Conservation (phyloP, 2,797 vertebrate species). For the Mallotus villosus region DNA sequence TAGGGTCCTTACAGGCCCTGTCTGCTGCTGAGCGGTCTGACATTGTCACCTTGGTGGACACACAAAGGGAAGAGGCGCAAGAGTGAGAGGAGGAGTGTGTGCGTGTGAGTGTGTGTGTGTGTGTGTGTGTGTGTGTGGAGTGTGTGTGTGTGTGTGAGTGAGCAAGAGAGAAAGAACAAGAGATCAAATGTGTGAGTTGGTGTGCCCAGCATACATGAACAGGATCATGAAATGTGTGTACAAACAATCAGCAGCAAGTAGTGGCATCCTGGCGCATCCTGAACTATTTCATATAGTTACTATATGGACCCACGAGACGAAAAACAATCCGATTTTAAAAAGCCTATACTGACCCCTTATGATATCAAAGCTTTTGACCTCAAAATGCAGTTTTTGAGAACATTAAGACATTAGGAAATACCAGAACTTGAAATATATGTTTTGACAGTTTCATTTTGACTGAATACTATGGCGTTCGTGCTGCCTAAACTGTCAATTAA, state of each 20-base stretch:
- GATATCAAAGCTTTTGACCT: too few relatives aligned
- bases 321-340: too few relatives aligned
- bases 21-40: conserved; percentile 94
- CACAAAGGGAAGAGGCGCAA: conserved; percentile 11
- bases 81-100: background rate
- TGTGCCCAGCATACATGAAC: too few relatives aligned
- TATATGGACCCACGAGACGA: too few relatives aligned
- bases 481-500: conserved; percentile 43
- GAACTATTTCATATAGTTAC: too few relatives aligned
- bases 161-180: too few relatives aligned
- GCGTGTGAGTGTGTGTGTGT: background rate
- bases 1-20: conserved; percentile 96
- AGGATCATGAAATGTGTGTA: too few relatives aligned
- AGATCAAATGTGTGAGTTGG: too few relatives aligned
- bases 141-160: background rate
- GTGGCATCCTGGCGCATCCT: too few relatives aligned
- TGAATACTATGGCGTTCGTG: conserved; percentile 18
- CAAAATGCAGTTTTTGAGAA: background rate
- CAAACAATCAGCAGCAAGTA: too few relatives aligned
- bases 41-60: conserved; percentile 90
- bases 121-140: background rate
- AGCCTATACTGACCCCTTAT: too few relatives aligned
- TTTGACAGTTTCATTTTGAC: conserved; percentile 17
- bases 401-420: background rate
- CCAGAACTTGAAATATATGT: background rate